Percentiles rank a stretch among this genome's conserved stretches.
Evolutionary conservation across 2,888 invertebrate genomes (phyloP).

Genomic region (Terebella lapidaria): DNA sequence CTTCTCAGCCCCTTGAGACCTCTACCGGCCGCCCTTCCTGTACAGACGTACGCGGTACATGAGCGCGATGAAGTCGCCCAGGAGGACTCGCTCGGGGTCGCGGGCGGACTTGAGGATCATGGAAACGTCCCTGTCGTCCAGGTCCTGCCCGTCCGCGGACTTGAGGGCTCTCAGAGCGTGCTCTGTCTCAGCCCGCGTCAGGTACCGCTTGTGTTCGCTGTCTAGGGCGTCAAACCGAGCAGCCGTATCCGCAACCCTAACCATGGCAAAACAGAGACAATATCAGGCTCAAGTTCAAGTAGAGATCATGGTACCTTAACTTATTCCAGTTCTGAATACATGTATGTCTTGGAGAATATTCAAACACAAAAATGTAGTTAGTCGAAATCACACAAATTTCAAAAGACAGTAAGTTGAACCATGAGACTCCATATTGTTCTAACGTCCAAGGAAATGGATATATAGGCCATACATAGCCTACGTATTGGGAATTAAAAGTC

Average conservation of each 20-base stretch:
- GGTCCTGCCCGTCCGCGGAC: not conserved
- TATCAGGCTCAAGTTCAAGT: too few species aligned
- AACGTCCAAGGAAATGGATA: too few species aligned
- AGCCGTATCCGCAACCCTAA: not conserved
- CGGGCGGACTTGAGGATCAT: not conserved
- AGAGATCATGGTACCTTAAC: too few species aligned
- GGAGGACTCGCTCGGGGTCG: not conserved
- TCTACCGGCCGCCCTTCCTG: not conserved
- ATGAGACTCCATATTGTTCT: too few species aligned
- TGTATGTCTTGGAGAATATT: too few species aligned
- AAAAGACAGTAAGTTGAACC: too few species aligned
- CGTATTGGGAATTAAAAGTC: too few species aligned
- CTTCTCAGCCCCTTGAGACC: not conserved
- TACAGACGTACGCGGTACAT: not conserved
- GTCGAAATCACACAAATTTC: too few species aligned
- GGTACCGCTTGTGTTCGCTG: not conserved
- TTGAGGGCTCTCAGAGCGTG: not conserved
- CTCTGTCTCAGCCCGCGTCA: not conserved
- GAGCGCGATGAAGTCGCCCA: not conserved
- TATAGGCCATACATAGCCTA: too few species aligned
- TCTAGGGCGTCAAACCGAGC: not conserved
- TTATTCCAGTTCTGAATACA: too few species aligned
- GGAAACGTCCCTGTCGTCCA: not conserved
- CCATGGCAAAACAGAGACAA: too few species aligned
- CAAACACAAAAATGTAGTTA: too few species aligned